These are phyloP conservation scores for Ernsta delagoae DNA, from an alignment of 2,888 invertebrate species.

Conservation along the genomic window DNA sequence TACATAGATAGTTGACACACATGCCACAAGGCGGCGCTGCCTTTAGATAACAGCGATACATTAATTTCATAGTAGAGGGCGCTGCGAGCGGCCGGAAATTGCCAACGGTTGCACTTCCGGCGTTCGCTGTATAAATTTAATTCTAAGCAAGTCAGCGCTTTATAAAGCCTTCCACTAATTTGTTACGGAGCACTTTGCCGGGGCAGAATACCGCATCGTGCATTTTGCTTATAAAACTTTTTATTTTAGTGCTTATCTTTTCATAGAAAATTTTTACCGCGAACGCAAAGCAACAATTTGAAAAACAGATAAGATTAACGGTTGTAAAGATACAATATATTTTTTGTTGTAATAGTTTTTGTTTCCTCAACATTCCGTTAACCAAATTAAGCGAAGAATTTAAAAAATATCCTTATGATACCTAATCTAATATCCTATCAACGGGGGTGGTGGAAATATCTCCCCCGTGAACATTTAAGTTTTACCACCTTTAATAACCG, in stretches of 20 bases:
- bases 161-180: slow-evolving; percentile 30
- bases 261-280: too few relatives aligned
- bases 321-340: too few relatives aligned
- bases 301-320: too few relatives aligned
- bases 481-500: too few relatives aligned
- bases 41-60: slow-evolving; percentile 45
- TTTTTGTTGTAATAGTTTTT: too few relatives aligned
- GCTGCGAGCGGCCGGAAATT: slow-evolving; percentile 66
- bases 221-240: slow-evolving; percentile 11
- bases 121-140: slow-evolving; percentile 42
- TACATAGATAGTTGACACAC: not conserved
- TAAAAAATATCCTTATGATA: too few relatives aligned
- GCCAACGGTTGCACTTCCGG: slow-evolving; percentile 47
- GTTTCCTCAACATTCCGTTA: too few relatives aligned
- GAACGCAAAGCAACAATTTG: too few relatives aligned
- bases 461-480: too few relatives aligned
- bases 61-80: slow-evolving; percentile 52
- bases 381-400: too few relatives aligned
- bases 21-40: not conserved
- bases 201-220: slow-evolving; percentile 6
- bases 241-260: not conserved
- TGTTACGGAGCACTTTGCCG: slow-evolving; percentile 31
- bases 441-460: too few relatives aligned
- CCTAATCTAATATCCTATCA: too few relatives aligned
- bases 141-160: slow-evolving; percentile 40